Evolutionary conservation across 1,140 invertebrate genomes (phyloP), one percentile per base, ranked within the genome.

Genomic region (Tenebrio molitor): DNA sequence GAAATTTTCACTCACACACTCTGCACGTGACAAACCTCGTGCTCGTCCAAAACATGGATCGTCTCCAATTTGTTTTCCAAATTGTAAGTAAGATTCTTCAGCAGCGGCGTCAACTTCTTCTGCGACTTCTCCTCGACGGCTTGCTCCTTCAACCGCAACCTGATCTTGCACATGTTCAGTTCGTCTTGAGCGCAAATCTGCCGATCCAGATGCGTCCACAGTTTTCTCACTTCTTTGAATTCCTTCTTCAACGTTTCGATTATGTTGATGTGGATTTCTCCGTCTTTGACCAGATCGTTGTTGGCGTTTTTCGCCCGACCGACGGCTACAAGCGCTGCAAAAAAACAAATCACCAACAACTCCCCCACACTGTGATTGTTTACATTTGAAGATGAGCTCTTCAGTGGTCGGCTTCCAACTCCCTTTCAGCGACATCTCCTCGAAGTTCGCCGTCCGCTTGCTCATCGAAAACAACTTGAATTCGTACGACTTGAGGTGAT

Each of bases 81-180:
- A 15, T 78, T 77, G 21, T 79, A 77, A 17, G 71, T 76, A 7
- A 81, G 53, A 29, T 74, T 74, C 69, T 81, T 78, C 42, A 81
- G 78, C 0, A 62, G 71, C 36, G 16, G 15, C 15, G 77, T 62
- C 21, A 71, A 71, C 63, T 68, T 81, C 66, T 76, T 77, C 62
- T 78, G 74, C 67, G 67, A 16, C 6, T 77, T 74, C 41, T 75
- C 76, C 41, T 78, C 39, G 67, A 39, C 36, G 23, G 66, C 41
- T 1, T 16, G 17, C 19, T 78, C 76, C n/a, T 86, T 83, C 4
- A 90, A 72, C 65, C 88, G 79, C 14, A 94, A 82, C 34, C 91
- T 81, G 36, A 89, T 87, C 72, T 90, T 92, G 16, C 91, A 91
- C 89, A 94, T 93, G 73, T 88, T 87, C 19, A 94, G 77, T 83